Conservation (phyloP, 1,140 invertebrate species). For the Trypoxylus dichotomus region DNA sequence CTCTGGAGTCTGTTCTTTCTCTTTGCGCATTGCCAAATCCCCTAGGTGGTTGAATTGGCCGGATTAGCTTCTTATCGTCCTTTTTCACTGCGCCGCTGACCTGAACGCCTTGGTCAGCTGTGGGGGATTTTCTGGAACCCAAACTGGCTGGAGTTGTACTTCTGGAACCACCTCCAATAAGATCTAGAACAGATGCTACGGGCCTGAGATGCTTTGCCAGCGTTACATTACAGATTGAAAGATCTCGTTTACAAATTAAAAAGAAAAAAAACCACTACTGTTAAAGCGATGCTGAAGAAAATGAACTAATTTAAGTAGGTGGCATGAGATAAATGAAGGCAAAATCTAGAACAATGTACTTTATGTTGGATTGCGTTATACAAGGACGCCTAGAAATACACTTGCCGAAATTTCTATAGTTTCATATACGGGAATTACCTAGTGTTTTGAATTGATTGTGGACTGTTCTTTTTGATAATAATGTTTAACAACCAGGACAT, state of each 20-base stretch:
- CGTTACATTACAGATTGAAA: background rate
- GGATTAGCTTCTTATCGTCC: constrained; percentile 48
- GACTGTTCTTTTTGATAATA: no score
- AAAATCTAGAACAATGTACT: no score
- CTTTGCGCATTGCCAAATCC: constrained; percentile 40
- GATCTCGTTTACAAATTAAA: background rate
- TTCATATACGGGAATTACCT: no score
- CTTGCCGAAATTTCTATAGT: no score
- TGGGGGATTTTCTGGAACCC: constrained; percentile 74
- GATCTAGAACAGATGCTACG: constrained; percentile 70
- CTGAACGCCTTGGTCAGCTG: constrained; percentile 81
- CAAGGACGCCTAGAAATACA: no score
- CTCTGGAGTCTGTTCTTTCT: constrained; percentile 47
- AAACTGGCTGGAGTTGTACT: constrained; percentile 75
- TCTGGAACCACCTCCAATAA: constrained; percentile 68
- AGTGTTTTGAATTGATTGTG: no score
- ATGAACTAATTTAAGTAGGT: no score
- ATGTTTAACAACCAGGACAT: no score
- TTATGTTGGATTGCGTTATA: background rate
- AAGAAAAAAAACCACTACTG: background rate
- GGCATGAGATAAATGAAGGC: background rate
- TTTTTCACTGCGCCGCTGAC: constrained; percentile 41
- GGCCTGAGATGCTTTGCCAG: constrained; percentile 41
- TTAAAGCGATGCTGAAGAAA: background rate
- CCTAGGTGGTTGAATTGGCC: constrained; percentile 50